A percentile compares a stretch with the other conserved stretches of the same genome.
Evolutionary conservation across 2,113 vertebrate genomes (phyloP).

Genomic region (Drymodes brunneopygia): DNA sequence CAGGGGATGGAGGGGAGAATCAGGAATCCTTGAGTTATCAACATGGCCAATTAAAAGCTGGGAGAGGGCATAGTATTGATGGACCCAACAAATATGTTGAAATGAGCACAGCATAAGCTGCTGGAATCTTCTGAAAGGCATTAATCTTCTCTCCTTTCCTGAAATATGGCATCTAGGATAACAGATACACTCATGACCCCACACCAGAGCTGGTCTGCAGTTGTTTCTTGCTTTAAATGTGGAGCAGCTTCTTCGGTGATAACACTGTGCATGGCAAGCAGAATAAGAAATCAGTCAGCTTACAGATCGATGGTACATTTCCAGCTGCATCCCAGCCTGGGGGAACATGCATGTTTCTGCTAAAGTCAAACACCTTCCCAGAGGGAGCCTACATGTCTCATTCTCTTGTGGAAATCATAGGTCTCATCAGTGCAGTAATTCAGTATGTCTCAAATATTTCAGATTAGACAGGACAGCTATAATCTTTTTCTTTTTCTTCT

Average conservation of each 20-base stretch:
- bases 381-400: background rate
- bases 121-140: background rate
- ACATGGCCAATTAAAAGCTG: background rate
- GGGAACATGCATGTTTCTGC: slow-evolving; percentile 23
- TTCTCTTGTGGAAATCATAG: slow-evolving; percentile 13
- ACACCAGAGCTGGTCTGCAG: background rate
- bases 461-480: slow-evolving; percentile 26
- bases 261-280: slow-evolving; percentile 6
- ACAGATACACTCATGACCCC: background rate
- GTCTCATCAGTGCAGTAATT: slow-evolving; percentile 46
- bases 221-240: background rate
- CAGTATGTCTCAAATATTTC: slow-evolving; percentile 40
- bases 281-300: slow-evolving; percentile 28
- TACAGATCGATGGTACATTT: background rate
- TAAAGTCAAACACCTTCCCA: slow-evolving; percentile 25
- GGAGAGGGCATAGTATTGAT: background rate
- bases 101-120: background rate
- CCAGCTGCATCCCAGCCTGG: slow-evolving; percentile 16
- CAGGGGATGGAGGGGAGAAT: background rate
- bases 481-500: slow-evolving; percentile 13
- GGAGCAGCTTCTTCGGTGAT: background rate
- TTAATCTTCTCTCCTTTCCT: background rate
- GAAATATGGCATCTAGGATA: background rate
- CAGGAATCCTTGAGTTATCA: background rate
- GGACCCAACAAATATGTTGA: background rate